phyloP scores from a whole-genome alignment of 2,888 invertebrate species.

The Hydraecia micacea region DNA sequence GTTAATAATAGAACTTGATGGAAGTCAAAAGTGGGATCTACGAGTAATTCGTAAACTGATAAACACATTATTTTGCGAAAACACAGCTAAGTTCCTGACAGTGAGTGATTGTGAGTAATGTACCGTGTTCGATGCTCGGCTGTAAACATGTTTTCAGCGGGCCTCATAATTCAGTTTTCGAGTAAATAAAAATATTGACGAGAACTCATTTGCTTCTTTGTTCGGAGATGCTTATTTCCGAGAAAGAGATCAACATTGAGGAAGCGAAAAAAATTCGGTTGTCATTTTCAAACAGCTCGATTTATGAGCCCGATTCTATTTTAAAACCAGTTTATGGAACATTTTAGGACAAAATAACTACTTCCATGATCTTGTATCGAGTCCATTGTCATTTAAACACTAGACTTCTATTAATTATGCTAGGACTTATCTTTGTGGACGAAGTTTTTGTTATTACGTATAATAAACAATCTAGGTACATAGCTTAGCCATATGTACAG shows the following conservation, averaged over 20 bases:
- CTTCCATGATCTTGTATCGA: not conserved
- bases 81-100: constrained; percentile 46
- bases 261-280: not conserved
- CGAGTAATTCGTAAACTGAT: constrained; percentile 21
- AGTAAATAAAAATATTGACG: constrained; percentile 33
- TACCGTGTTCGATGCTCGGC: constrained; percentile 44
- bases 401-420: not conserved
- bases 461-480: not conserved
- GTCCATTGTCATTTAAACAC: not conserved
- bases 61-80: constrained; percentile 53
- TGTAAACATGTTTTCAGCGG: constrained; percentile 59
- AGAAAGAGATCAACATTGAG: not conserved
- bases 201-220: constrained; percentile 12
- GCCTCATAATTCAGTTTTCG: constrained; percentile 21
- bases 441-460: not conserved
- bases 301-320: not conserved
- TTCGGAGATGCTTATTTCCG: not conserved
- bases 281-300: not conserved
- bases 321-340: not conserved
- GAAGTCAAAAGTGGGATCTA: constrained; percentile 19
- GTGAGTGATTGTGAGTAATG: constrained; percentile 60
- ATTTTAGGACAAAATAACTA: not conserved
- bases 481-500: too few relatives aligned
- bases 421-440: not conserved
- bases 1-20: constrained; percentile 31